Conservation (phyloP, 2,113 vertebrate genomes). For the Ornithorhynchus anatinus region DNA sequence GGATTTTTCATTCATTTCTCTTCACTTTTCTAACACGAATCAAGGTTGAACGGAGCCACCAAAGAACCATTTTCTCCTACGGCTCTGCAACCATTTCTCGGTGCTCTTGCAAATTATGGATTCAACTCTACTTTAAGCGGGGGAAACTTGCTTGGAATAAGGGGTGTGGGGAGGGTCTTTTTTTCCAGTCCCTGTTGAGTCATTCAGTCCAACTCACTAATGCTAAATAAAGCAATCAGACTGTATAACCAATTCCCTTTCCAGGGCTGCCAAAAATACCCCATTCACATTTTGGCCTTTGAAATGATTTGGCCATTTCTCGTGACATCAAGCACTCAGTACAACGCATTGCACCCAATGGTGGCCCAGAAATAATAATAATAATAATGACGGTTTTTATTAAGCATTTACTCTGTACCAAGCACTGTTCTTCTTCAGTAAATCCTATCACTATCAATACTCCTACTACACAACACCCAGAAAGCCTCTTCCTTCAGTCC, state of each 20-base stretch:
- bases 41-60: background rate
- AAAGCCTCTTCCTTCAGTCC: background rate
- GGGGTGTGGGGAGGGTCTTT: no score
- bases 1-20: background rate
- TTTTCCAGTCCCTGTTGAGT: background rate
- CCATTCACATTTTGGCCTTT: constrained; percentile 22
- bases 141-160: no score
- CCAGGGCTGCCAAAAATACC: constrained; percentile 26
- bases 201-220: background rate
- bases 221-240: background rate
- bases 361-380: no score
- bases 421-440: no score
- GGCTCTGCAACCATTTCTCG: background rate
- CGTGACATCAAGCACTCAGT: no score
- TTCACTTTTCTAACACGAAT: constrained; percentile 9
- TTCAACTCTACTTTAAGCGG: background rate
- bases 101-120: background rate
- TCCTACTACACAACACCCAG: no score
- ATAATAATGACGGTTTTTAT: no score
- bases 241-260: constrained; percentile 4
- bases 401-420: no score
- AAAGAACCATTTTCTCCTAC: background rate
- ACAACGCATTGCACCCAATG: no score
- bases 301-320: constrained; percentile 51
- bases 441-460: no score